These are phyloP conservation scores for Cyprinus carpio DNA, from an alignment of 2,113 vertebrate genomes.

Conservation along the genomic window DNA sequence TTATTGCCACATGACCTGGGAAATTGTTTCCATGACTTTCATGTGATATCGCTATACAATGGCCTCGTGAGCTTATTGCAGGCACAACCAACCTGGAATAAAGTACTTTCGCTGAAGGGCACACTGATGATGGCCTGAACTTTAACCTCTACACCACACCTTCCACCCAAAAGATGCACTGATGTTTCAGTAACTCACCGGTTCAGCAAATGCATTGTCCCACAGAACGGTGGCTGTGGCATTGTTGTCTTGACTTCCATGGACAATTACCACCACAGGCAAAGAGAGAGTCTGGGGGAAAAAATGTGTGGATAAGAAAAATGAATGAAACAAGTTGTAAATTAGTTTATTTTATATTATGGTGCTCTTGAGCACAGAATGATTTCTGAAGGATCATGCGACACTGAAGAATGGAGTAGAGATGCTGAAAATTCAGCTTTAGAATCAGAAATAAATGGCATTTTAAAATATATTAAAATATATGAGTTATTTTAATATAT, in stretches of 20 bases:
- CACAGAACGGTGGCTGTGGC: slow-evolving; percentile 96
- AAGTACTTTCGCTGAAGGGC: background rate
- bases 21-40: background rate
- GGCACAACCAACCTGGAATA: background rate
- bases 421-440: too few species aligned
- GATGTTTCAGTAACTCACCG: slow-evolving; percentile 76
- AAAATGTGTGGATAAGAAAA: slow-evolving; percentile 2
- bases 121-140: background rate
- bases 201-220: slow-evolving; percentile 97
- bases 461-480: too few species aligned
- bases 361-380: too few species aligned
- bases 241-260: slow-evolving; percentile 97
- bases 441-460: too few species aligned
- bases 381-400: too few species aligned
- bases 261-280: slow-evolving; percentile 96
- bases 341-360: background rate
- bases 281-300: slow-evolving; percentile 87
- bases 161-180: background rate
- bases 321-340: background rate
- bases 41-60: background rate
- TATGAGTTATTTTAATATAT: too few species aligned
- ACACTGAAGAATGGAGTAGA: too few species aligned
- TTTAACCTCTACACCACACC: background rate
- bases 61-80: background rate
- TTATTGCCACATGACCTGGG: background rate